A percentile compares a stretch with the other conserved stretches of the same genome.
Evolutionary conservation across 2,888 invertebrate genomes (phyloP).

Genomic region (Tridacna crocea): DNA sequence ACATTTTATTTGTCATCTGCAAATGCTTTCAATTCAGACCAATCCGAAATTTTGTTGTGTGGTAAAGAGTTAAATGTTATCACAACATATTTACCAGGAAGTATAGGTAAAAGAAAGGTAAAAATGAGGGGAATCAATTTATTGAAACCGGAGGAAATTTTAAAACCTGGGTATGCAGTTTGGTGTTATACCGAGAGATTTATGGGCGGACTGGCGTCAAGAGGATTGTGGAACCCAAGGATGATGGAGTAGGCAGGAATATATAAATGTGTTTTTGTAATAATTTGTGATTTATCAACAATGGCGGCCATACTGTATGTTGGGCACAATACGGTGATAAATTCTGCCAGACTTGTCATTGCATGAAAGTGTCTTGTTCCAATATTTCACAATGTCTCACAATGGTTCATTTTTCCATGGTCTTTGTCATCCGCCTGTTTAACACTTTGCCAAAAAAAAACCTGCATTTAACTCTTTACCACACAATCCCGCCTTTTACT

Average conservation of each 20-base stretch:
- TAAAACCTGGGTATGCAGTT: constrained; percentile 33
- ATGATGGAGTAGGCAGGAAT: constrained; percentile 40
- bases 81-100: no score
- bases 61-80: not conserved
- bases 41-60: not conserved
- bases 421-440: constrained; percentile 10
- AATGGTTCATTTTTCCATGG: constrained; percentile 3
- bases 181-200: constrained; percentile 34
- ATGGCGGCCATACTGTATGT: constrained; percentile 20
- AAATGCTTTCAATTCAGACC: not conserved
- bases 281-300: constrained; percentile 38
- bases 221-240: constrained; percentile 21
- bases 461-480: no score
- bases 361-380: constrained; percentile 12
- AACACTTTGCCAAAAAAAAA: not conserved
- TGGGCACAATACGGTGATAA: constrained; percentile 17
- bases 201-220: constrained; percentile 33
- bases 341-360: constrained; percentile 10
- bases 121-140: not conserved
- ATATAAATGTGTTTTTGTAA: constrained; percentile 41
- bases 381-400: constrained; percentile 15
- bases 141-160: constrained; percentile 27
- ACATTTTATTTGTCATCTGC: not conserved
- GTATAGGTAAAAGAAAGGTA: not conserved
- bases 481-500: no score